Evolutionary conservation across 2,888 invertebrate genomes (phyloP).

Genomic region (Hydraecia micacea): DNA sequence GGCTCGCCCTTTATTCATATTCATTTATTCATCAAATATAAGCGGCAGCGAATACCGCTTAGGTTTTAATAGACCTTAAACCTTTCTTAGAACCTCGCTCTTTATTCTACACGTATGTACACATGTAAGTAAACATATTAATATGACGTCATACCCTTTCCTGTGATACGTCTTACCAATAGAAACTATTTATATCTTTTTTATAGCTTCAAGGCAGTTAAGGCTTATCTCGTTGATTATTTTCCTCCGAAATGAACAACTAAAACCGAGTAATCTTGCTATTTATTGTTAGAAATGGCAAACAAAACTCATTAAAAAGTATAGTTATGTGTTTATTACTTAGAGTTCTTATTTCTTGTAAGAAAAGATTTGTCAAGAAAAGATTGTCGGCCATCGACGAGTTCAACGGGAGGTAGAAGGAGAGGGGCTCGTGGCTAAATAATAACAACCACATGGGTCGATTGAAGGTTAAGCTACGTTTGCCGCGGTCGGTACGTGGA

Average conservation of each 20-base stretch:
- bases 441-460: not conserved
- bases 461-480: not conserved
- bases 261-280: slow-evolving; percentile 18
- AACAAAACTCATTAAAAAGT: not conserved
- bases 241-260: slow-evolving; percentile 35
- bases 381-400: not conserved
- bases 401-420: not conserved
- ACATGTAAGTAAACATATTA: too few relatives aligned
- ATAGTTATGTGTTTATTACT: not conserved
- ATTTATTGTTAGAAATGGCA: slow-evolving; percentile 12
- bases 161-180: not conserved
- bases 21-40: too few relatives aligned
- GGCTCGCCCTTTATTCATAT: too few relatives aligned
- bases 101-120: too few relatives aligned
- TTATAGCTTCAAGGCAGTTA: slow-evolving; percentile 42
- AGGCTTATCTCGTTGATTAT: slow-evolving; percentile 37
- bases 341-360: not conserved
- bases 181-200: slow-evolving; percentile 39
- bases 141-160: too few relatives aligned
- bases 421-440: not conserved
- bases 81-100: too few relatives aligned
- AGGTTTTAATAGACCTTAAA: too few relatives aligned
- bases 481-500: not conserved
- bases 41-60: too few relatives aligned
- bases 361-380: not conserved